Percentiles rank a stretch among this genome's conserved stretches.
Conservation (phyloP, 1,140 invertebrate genomes). For the Pseudomyrmex pallidus region DNA sequence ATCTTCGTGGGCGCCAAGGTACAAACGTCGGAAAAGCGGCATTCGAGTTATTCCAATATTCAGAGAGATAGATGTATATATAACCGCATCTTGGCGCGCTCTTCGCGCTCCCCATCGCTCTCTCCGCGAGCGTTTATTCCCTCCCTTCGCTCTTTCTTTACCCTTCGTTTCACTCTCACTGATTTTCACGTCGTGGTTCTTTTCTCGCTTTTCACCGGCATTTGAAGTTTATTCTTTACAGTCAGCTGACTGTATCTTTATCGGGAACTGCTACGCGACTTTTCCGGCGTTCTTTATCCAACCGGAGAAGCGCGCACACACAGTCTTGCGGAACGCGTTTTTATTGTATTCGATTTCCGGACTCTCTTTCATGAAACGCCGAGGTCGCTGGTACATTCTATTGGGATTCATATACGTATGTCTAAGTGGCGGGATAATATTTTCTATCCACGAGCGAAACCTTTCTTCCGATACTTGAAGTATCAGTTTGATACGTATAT, state of each 20-base stretch:
- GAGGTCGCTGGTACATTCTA: slow-evolving; percentile 36
- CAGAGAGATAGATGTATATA: slow-evolving; percentile 80
- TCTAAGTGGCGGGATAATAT: slow-evolving; percentile 73
- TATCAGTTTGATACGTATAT: slow-evolving; percentile 12
- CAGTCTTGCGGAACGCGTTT: slow-evolving; percentile 66
- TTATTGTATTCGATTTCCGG: slow-evolving; percentile 60
- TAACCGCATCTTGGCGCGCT: slow-evolving; percentile 64
- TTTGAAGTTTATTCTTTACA: slow-evolving; percentile 23
- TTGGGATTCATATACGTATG: slow-evolving; percentile 67
- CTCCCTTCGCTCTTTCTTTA: background rate
- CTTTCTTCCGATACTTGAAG: slow-evolving; percentile 59
- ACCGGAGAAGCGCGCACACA: slow-evolving; percentile 22
- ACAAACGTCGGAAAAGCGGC: slow-evolving; percentile 73
- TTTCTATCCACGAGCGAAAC: slow-evolving; percentile 60
- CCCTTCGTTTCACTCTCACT: slow-evolving; percentile 39
- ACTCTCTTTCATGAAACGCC: slow-evolving; percentile 8
- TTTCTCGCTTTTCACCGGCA: slow-evolving; percentile 25
- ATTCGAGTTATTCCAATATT: slow-evolving; percentile 82
- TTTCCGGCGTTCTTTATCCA: slow-evolving; percentile 38
- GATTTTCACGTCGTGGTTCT: slow-evolving; percentile 7
- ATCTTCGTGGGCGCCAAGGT: slow-evolving; percentile 64
- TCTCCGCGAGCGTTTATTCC: background rate
- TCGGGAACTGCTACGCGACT: slow-evolving; percentile 17
- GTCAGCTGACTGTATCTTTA: slow-evolving; percentile 20
- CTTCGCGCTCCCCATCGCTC: slow-evolving; percentile 20